These are phyloP conservation scores for Drosophila varians DNA, from an alignment of 1,140 invertebrate genomes.

Conservation along the genomic window DNA sequence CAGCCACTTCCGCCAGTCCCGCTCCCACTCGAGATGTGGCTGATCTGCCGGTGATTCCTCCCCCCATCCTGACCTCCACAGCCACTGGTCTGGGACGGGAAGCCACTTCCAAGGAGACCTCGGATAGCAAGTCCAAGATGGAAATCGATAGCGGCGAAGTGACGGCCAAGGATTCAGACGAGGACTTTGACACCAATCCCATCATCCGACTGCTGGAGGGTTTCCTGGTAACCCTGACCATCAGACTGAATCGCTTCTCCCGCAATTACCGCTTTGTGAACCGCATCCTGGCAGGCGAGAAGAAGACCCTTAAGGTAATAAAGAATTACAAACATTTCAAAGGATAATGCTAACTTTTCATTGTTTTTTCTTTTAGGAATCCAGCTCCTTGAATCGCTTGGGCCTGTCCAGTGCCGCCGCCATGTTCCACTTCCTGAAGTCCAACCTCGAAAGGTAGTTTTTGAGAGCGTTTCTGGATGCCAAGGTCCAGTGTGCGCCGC, in stretches of 20 bases:
- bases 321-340: neutral
- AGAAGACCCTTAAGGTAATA: constrained; percentile 92
- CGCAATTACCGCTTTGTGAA: constrained; percentile 97
- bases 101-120: constrained; percentile 61
- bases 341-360: neutral
- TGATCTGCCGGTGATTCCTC: constrained; percentile 58
- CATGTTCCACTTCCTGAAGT: constrained; percentile 77
- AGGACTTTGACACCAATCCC: constrained; percentile 78
- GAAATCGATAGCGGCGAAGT: constrained; percentile 72
- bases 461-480: constrained; percentile 36
- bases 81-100: constrained; percentile 34
- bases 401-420: constrained; percentile 69
- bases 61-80: constrained; percentile 1
- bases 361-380: constrained; percentile 52
- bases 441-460: constrained; percentile 79
- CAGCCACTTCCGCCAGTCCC: constrained; percentile 24
- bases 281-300: constrained; percentile 90
- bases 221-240: constrained; percentile 93
- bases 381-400: constrained; percentile 66
- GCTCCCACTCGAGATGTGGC: constrained; percentile 45
- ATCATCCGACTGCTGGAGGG: constrained; percentile 85
- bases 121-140: constrained; percentile 75
- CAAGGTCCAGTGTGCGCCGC: constrained; percentile 60
- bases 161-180: constrained; percentile 75
- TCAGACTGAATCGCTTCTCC: constrained; percentile 93